Conservation (phyloP, 2,888 invertebrate genomes). For the Polyommatus iphigenia region DNA sequence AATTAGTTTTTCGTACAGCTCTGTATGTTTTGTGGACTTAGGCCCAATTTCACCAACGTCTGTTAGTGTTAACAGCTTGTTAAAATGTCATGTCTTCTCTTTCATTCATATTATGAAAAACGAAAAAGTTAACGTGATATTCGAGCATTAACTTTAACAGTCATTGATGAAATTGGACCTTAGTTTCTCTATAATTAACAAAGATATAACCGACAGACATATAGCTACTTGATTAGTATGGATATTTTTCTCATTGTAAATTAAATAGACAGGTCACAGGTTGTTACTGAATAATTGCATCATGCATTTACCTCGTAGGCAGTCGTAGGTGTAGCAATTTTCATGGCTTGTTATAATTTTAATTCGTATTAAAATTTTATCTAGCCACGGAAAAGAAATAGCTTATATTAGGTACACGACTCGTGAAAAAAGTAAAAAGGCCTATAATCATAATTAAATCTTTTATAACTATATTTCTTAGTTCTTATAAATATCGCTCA, state of each 20-base stretch:
- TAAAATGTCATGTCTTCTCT: too few species aligned
- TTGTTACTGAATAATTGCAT: not conserved
- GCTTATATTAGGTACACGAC: not conserved
- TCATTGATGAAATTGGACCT: too few species aligned
- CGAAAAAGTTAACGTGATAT: too few species aligned
- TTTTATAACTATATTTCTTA: not conserved
- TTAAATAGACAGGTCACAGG: not conserved
- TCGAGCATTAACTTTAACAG: too few species aligned
- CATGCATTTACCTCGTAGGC: not conserved
- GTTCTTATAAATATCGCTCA: not conserved
- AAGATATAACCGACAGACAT: too few species aligned
- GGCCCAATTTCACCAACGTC: too few species aligned
- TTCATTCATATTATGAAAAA: too few species aligned
- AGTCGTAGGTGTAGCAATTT: not conserved
- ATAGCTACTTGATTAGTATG: not conserved
- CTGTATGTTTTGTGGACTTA: too few species aligned
- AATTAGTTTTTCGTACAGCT: too few species aligned
- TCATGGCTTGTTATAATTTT: too few species aligned
- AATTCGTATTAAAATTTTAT: not conserved
- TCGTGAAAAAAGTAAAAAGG: not conserved
- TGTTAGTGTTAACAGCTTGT: too few species aligned
- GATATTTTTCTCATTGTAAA: not conserved
- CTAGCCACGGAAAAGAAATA: not conserved
- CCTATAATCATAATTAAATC: not conserved
- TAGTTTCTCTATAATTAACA: too few species aligned